Base-by-base conservation (phyloP, 2,113 vertebrate genomes). In the Larimichthys crocea region DNA sequence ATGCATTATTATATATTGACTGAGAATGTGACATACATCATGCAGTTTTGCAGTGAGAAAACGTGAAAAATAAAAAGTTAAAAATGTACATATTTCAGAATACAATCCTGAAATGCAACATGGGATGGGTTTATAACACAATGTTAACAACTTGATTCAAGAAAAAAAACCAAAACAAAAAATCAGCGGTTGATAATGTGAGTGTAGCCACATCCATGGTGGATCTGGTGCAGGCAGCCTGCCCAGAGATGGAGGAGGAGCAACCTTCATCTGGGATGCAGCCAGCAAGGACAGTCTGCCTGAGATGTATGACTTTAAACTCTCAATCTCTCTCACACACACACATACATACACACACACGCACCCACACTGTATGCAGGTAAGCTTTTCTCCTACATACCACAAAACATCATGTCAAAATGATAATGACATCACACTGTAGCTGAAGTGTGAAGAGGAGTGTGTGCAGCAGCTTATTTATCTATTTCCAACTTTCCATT, bases 51-150 rank as follows among this genome's bases (percentile, higher is more conserved):
- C 63, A 79, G 82, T 78, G 76, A 49, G 83, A 10, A 85, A 71
- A 63, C 63, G 50, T 72, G 24, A 3, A 52, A 82, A 79, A 60
- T 10, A 71, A 78, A 88, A 80, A 49, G 50, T 82, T 80, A 26
- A 65, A 52, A 64, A 90, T 77, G 64, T 65, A 85, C 85, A 92
- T 86, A 90, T 92, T 90, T 89, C 77, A 90, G 80, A 86, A 87
- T 72, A 63, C 12, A 82, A 73, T 80, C 84, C 89, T 90, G 88
- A 91, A 93, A 96, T 96, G 95, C 89, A 94, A 90, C 73, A 95
- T 96, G 95, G 92, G 86, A 96, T 96, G 94, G 88, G 73, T 92
- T 85, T 89, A 88, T 80, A 85, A 93, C 83, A 90, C 80, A 80
- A 94, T 26, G 91, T 74, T 91, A 46, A n/a, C 83, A 89, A 91